Evolutionary conservation across 2,113 vertebrate species (phyloP).

Genomic region (mouse (Mus musculus)): DNA sequence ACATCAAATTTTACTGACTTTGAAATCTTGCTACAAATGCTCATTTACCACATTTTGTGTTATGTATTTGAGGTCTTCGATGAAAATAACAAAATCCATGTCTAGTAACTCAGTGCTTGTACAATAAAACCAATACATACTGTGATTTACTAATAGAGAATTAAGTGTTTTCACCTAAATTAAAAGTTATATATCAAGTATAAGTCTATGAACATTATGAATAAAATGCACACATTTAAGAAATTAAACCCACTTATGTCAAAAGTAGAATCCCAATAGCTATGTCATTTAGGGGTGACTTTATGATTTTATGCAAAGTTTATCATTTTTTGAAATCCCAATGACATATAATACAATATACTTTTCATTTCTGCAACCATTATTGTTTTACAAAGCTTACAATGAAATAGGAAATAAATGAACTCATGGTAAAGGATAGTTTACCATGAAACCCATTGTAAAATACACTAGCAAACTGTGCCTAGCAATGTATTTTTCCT

Average conservation of each 20-base stretch:
- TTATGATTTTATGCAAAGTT: constrained; percentile 1
- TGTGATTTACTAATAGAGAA: not conserved
- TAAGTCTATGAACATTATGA: constrained; percentile 6
- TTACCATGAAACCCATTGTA: constrained; percentile 43
- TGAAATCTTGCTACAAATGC: constrained; percentile 61
- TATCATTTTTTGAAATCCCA: constrained; percentile 59
- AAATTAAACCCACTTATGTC: constrained; percentile 39
- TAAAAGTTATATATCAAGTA: constrained; percentile 22
- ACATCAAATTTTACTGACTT: constrained; percentile 71
- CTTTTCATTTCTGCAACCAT: constrained; percentile 56
- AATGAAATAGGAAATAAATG: constrained; percentile 57
- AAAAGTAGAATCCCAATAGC: constrained; percentile 20
- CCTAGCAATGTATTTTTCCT: constrained; percentile 15
- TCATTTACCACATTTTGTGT: constrained; percentile 42
- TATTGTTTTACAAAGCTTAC: constrained; percentile 56
- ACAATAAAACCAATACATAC: not conserved
- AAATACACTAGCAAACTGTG: constrained; percentile 42
- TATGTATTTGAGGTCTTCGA: constrained; percentile 35
- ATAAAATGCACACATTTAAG: not conserved
- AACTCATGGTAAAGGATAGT: constrained; percentile 20
- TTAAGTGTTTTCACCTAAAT: constrained; percentile 27
- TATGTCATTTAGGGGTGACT: not conserved
- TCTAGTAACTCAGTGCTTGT: constrained; percentile 18
- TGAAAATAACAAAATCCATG: constrained; percentile 45
- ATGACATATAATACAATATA: constrained; percentile 19